These are phyloP conservation scores for Lithobates sylvaticus DNA, from an alignment of 2,797 vertebrate genomes.

Conservation along the genomic window DNA sequence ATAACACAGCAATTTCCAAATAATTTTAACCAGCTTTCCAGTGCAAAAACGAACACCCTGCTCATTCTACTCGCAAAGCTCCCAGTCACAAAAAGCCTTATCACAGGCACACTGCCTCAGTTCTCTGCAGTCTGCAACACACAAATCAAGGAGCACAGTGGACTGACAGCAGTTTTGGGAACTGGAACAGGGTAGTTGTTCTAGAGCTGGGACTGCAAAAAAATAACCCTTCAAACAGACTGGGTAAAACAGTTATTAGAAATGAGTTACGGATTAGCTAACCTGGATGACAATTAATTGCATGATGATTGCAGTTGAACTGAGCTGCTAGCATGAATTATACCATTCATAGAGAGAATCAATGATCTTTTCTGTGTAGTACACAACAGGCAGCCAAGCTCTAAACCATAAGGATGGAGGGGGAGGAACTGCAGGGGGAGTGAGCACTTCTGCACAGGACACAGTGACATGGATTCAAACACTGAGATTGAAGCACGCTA, in stretches of 20 bases:
- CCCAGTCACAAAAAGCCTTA: background rate
- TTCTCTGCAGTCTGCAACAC: background rate
- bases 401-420: background rate
- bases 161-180: background rate
- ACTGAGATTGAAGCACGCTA: background rate
- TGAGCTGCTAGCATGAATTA: background rate
- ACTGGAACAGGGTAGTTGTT: background rate
- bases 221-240: background rate
- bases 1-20: background rate
- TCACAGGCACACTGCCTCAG: background rate
- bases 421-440: conserved; percentile 12
- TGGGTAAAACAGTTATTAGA: background rate
- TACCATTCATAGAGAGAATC: background rate
- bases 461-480: conserved; percentile 30
- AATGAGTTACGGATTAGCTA: background rate
- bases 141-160: background rate
- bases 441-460: background rate
- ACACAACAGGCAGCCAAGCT: background rate
- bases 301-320: too few relatives aligned
- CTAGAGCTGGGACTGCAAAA: background rate
- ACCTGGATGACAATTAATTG: background rate
- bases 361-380: background rate
- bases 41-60: background rate
- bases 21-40: background rate
- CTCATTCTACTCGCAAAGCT: background rate